These are phyloP conservation scores for Cryptoblepharus egeriae DNA, from an alignment of 2,797 vertebrate species.

Conservation along the genomic window DNA sequence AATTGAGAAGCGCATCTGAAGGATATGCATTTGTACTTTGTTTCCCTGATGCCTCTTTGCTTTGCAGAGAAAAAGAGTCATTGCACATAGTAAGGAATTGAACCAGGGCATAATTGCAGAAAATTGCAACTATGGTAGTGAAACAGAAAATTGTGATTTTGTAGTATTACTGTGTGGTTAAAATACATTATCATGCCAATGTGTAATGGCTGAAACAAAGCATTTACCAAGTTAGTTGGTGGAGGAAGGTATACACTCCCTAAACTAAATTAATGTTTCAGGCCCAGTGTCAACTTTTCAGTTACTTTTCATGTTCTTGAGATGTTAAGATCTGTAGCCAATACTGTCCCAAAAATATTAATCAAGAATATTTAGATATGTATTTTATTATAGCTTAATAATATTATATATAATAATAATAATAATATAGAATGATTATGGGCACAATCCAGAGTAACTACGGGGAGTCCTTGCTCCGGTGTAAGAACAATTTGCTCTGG, in stretches of 20 bases:
- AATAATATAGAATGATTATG: too few relatives aligned
- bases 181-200: conserved; percentile 30
- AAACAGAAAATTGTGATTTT: conserved; percentile 40
- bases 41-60: conserved; percentile 27
- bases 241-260: not conserved
- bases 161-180: conserved; percentile 30
- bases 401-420: too few relatives aligned
- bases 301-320: not conserved
- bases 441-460: too few relatives aligned
- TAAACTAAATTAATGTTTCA: conserved; percentile 12
- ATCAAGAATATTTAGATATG: not conserved
- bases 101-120: conserved; percentile 36
- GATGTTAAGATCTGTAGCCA: not conserved
- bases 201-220: conserved; percentile 20
- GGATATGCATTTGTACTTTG: conserved; percentile 25
- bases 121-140: conserved; percentile 45
- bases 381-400: too few relatives aligned
- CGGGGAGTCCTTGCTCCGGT: too few relatives aligned
- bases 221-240: conserved; percentile 46
- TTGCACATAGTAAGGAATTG: conserved; percentile 33
- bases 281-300: conserved; percentile 13
- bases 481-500: too few relatives aligned
- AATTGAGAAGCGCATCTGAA: conserved; percentile 43
- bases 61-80: conserved; percentile 37
- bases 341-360: not conserved